phyloP scores from a whole-genome alignment of 1,140 invertebrate species.

The Bombus haemorrhoidalis region DNA sequence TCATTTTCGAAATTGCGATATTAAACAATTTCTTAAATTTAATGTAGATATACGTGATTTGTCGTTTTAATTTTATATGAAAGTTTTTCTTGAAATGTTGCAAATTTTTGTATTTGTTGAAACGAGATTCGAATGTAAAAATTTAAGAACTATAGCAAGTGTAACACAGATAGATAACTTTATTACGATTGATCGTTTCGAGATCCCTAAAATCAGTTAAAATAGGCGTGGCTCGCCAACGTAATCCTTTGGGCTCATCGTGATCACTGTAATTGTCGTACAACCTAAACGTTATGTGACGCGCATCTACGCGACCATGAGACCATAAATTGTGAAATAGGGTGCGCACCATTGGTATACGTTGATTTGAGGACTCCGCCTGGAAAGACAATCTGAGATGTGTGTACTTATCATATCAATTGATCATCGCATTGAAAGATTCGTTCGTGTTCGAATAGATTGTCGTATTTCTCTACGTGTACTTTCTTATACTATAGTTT shows the following conservation, averaged over 20 bases:
- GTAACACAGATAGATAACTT: neutral
- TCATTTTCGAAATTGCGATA: no score
- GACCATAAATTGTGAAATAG: constrained; percentile 2
- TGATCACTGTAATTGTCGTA: neutral
- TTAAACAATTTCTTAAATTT: no score
- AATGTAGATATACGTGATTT: no score
- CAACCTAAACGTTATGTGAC: constrained; percentile 12
- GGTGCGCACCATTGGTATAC: neutral
- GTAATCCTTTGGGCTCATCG: constrained; percentile 12
- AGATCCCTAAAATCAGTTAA: neutral
- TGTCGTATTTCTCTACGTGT: neutral
- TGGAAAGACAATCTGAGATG: constrained; percentile 13
- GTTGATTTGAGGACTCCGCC: neutral
- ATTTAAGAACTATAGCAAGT: neutral
- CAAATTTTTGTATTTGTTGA: neutral
- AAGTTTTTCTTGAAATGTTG: neutral
- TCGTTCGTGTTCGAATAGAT: neutral
- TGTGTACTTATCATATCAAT: constrained; percentile 6
- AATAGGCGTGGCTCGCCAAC: neutral
- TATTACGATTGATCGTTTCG: neutral
- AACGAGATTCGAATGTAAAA: neutral
- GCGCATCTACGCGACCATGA: constrained; percentile 5
- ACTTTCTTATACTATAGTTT: neutral
- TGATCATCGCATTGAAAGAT: neutral
- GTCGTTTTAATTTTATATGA: neutral